Percentiles rank a stretch among this genome's conserved stretches.
Conservation (phyloP, 1,140 invertebrate species). For the Orius insidiosus region DNA sequence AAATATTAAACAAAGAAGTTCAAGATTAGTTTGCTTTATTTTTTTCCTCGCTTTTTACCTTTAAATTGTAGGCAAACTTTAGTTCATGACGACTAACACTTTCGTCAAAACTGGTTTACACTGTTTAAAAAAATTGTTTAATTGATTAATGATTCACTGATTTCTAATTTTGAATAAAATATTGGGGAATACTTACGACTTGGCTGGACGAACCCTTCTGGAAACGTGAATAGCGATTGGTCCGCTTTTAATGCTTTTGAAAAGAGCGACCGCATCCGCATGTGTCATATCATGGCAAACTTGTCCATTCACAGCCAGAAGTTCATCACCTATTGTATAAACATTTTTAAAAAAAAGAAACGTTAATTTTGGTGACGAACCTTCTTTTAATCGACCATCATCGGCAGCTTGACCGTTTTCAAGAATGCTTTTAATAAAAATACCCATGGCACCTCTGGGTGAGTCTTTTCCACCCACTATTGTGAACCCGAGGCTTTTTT, state of each 20-base stretch:
- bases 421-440: conserved; percentile 54
- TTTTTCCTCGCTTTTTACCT: no score
- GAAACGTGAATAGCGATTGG: conserved; percentile 56
- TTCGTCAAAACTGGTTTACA: no score
- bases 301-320: conserved; percentile 68
- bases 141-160: conserved; percentile 6
- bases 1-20: no score
- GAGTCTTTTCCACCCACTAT: conserved; percentile 70
- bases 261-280: conserved; percentile 61
- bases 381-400: conserved; percentile 48
- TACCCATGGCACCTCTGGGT: conserved; percentile 48
- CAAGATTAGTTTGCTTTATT: no score
- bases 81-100: no score
- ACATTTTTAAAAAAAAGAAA: background rate
- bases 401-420: conserved; percentile 49
- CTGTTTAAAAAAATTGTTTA: background rate
- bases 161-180: background rate
- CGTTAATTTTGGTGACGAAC: conserved; percentile 25
- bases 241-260: conserved; percentile 61
- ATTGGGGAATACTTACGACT: conserved; percentile 24
- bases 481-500: conserved; percentile 76
- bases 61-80: no score
- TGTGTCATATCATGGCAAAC: conserved; percentile 66
- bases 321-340: conserved; percentile 70
- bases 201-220: conserved; percentile 39